Evolutionary conservation across 2,797 vertebrate species (phyloP).

Genomic region (Rhabdophis nuchalis): DNA sequence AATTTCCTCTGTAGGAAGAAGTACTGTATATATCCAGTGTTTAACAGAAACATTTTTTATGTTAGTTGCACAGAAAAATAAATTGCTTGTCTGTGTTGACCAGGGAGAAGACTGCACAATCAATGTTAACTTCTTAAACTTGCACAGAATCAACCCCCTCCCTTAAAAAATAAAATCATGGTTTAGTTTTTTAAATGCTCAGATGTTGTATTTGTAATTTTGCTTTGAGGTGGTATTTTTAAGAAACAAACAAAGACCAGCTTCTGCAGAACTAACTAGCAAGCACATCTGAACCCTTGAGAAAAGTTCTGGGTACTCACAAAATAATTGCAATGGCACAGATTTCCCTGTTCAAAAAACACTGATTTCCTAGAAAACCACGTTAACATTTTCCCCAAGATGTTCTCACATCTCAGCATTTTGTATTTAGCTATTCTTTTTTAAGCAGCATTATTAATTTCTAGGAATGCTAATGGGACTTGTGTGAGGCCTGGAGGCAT

Average conservation of each 20-base stretch:
- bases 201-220: neutral
- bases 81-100: neutral
- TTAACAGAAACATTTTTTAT: neutral
- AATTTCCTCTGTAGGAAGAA: neutral
- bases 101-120: no score
- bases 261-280: neutral
- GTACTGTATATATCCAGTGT: neutral
- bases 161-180: neutral
- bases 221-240: neutral
- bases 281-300: neutral
- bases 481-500: neutral
- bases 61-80: neutral
- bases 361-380: neutral
- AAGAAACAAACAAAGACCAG: neutral
- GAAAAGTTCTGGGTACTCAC: neutral
- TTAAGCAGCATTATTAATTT: neutral
- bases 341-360: neutral
- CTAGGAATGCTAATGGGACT: neutral
- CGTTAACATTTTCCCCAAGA: neutral
- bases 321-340: neutral
- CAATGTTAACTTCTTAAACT: neutral
- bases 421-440: neutral
- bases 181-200: neutral
- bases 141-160: neutral
- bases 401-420: neutral